Percentiles rank a stretch among this genome's conserved stretches.
phyloP scores from a whole-genome alignment of 1,140 invertebrate genomes.

The Dendroctonus ponderosae region DNA sequence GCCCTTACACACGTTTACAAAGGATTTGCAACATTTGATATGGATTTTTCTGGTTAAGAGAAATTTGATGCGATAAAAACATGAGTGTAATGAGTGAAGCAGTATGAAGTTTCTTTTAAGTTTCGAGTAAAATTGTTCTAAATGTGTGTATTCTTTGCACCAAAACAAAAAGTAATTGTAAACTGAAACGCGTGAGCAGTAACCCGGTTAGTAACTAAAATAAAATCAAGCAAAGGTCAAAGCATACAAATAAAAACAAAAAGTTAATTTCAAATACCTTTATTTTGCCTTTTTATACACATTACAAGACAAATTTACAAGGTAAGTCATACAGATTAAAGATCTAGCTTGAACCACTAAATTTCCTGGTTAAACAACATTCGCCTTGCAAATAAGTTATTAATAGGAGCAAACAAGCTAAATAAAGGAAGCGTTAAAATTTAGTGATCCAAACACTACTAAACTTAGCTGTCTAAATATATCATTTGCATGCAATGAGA shows the following conservation, averaged over 20 bases:
- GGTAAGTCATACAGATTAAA: not conserved
- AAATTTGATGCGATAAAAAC: no score
- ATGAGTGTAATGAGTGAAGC: no score
- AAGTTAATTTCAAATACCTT: constrained; percentile 25
- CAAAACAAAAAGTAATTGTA: not conserved
- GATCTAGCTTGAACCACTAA: constrained; percentile 20
- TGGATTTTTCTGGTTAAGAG: no score
- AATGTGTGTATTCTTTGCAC: constrained; percentile 19
- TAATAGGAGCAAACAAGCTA: not conserved
- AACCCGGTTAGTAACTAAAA: constrained; percentile 1
- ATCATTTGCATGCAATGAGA: no score
- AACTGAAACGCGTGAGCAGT: not conserved
- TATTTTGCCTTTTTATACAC: constrained; percentile 24
- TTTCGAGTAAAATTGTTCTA: constrained; percentile 4
- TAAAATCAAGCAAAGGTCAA: constrained; percentile 8
- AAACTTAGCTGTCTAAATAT: constrained; percentile 13
- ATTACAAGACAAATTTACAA: not conserved
- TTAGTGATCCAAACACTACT: constrained; percentile 24
- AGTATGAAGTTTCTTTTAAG: no score
- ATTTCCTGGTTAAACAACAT: constrained; percentile 5
- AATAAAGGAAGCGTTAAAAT: constrained; percentile 1
- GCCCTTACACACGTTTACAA: no score
- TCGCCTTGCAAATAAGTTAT: not conserved
- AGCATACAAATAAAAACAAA: constrained; percentile 21
- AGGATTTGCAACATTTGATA: no score